Evolutionary conservation across 2,797 vertebrate species (phyloP), one percentile per base, ranked within the genome.

Genomic region (Xiphophorus birchmanni): DNA sequence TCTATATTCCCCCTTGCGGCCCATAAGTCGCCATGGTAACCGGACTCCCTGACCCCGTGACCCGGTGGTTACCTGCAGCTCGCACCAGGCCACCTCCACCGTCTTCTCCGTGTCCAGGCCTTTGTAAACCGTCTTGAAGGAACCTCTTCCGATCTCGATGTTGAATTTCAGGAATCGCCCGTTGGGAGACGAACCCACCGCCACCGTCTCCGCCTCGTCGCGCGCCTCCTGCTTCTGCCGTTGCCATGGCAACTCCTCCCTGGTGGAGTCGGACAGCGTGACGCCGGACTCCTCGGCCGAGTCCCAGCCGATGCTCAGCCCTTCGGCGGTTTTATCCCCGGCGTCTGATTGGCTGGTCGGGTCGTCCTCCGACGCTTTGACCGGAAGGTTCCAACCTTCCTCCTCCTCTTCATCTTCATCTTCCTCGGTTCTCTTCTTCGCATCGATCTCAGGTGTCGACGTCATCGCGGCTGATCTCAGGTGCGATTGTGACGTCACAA

Each of bases 1-100:
- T 50, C 6, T 50, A 2, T 0, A 2, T 18, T 2, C 17, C 18
- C 5, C 48, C 1, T 21, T 2, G 5, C 2, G 44, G 12, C 4
- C 44, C 44, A 12, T 45, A 1, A 1, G 7, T 23, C 7, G 48
- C 21, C 50, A 52, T 23, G 26, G 54, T n/a, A 23, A 40, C 63
- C 56, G 13, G 21, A 11, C 40, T 44, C 3, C 18, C 17, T 40
- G 17, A 40, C 23, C 40, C 40, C 26, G 11, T 29, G 40, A 45
- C 12, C 6, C 37, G 74, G 29, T 63, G 44, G 47, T 58, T 76
- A 99, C 98, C 98, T 98, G 98, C 60, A 99, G 96, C 84, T 99
- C 98, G 80, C 98, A 99, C 98, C 98, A 99, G 5, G 98, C 98
- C 92, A 99, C 98, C 91, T 99, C 98, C 90, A 98, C 96, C 0